Base-by-base conservation (phyloP, 2,113 vertebrate genomes). In the Tragulus kanchil region DNA sequence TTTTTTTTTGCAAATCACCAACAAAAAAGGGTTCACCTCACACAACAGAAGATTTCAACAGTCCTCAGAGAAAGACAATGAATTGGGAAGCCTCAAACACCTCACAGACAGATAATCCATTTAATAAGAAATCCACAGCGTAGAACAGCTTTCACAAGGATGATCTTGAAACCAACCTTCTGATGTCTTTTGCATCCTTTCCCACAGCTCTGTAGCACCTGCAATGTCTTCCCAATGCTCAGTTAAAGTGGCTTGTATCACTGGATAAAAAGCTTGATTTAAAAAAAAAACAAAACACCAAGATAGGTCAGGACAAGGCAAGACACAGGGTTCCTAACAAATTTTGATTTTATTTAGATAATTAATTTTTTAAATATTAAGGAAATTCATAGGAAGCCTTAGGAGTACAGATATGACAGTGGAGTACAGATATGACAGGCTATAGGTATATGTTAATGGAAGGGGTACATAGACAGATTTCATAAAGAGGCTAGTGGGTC, bases 51-150 rank as follows among this genome's bases (percentile, higher is more conserved):
- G 65, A n/a, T 1, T 0, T 6, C 2, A 0, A 36, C 0, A 67
- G 67, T 15, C 36, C 84, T 25, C 69, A 0, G 67, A 65, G 21
- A 93, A 97, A 28, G 28, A 26, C 42, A 42, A 31, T 0, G 23
- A 92, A 25, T 61, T 23, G 75, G 17, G 59, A 17, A 88, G 59
- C 56, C 58, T 94, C 85, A 90, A 89, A 96, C 54, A 52, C 78
- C 61, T 54, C 26, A 61, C 54, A 45, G 4, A 31, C 0, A 58
- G 25, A 50, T 23, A 17, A 4, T 62, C 61, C 25, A 23, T 50
- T 86, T 79, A 64, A 28, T 31, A 67, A 15, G 86, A 92, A 69
- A 93, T 58, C 81, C 52, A 48, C 45, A 59, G 71, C 16, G 90
- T 73, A 77, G 3, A 8, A 93, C 45, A 50, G 11, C 36, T 89